Conservation (phyloP, 1,140 invertebrate genomes). For the Drosophila tsacasi region DNA sequence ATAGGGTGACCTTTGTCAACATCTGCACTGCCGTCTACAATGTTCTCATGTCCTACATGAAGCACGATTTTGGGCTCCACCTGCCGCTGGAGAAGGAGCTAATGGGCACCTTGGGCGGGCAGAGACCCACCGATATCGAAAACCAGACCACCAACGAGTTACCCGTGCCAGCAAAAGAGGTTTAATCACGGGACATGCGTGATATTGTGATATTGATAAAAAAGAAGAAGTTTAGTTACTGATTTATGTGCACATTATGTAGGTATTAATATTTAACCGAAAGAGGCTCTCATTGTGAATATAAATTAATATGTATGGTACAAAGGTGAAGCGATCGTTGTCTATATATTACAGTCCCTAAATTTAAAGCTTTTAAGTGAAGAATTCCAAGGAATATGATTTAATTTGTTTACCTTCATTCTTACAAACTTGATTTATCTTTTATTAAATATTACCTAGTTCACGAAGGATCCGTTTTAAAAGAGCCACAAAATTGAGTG, state of each 20-base stretch:
- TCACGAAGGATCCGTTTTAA: no score
- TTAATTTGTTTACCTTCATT: not conserved
- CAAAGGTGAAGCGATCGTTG: constrained; percentile 7
- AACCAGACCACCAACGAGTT: not conserved
- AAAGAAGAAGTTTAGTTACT: not conserved
- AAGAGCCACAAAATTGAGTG: no score
- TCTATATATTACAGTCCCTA: constrained; percentile 6
- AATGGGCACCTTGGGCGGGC: not conserved
- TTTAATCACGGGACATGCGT: not conserved
- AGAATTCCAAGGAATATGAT: not conserved
- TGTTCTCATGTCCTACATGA: constrained; percentile 92
- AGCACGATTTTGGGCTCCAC: constrained; percentile 87
- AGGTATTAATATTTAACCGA: constrained; percentile 10
- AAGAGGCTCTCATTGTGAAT: constrained; percentile 31
- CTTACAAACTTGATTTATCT: no score
- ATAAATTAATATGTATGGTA: constrained; percentile 23
- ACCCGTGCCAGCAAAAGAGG: not conserved
- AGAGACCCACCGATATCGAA: not conserved
- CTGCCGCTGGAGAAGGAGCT: constrained; percentile 25
- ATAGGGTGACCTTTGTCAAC: constrained; percentile 93
- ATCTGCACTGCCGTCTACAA: constrained; percentile 92
- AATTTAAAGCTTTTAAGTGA: not conserved
- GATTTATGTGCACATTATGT: not conserved
- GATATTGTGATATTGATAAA: constrained; percentile 20
- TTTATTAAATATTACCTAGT: no score